Evolutionary conservation across 2,888 invertebrate species (phyloP).

Genomic region (Acleris cristana): DNA sequence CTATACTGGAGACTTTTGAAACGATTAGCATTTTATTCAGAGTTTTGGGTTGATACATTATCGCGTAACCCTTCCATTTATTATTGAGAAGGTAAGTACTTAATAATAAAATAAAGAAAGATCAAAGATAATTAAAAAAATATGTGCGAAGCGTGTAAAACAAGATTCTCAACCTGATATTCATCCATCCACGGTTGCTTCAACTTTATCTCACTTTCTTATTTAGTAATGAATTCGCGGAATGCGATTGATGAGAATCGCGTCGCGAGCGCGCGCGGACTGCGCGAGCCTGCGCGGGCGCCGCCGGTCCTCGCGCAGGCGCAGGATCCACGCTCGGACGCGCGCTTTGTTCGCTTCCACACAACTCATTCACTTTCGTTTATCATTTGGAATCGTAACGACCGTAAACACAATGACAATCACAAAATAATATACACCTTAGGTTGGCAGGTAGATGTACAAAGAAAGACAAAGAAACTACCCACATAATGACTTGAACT

Average conservation of each 20-base stretch:
- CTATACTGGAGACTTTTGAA: no score
- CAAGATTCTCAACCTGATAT: constrained; percentile 60
- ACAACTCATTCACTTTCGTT: constrained; percentile 73
- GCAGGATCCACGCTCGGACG: constrained; percentile 74
- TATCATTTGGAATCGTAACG: constrained; percentile 55
- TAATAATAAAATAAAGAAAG: not conserved
- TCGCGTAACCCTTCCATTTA: no score
- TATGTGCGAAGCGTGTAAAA: constrained; percentile 26
- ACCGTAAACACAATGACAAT: constrained; percentile 45
- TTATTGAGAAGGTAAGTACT: not conserved
- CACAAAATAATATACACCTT: constrained; percentile 20
- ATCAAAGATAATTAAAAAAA: constrained; percentile 35
- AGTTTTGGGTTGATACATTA: no score
- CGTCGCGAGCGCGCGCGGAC: constrained; percentile 51
- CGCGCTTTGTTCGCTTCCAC: constrained; percentile 67
- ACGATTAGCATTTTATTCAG: no score
- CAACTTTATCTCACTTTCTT: constrained; percentile 62
- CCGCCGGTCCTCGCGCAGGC: constrained; percentile 52
- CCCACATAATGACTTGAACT: constrained; percentile 5
- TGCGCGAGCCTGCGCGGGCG: constrained; percentile 43
- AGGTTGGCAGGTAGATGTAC: not conserved
- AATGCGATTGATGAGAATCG: constrained; percentile 37
- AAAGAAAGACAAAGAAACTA: constrained; percentile 7
- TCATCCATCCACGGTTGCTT: constrained; percentile 63
- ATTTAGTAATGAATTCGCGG: constrained; percentile 50